Base-by-base conservation (phyloP, 2,113 vertebrate species). In the Cheirogaleus medius region DNA sequence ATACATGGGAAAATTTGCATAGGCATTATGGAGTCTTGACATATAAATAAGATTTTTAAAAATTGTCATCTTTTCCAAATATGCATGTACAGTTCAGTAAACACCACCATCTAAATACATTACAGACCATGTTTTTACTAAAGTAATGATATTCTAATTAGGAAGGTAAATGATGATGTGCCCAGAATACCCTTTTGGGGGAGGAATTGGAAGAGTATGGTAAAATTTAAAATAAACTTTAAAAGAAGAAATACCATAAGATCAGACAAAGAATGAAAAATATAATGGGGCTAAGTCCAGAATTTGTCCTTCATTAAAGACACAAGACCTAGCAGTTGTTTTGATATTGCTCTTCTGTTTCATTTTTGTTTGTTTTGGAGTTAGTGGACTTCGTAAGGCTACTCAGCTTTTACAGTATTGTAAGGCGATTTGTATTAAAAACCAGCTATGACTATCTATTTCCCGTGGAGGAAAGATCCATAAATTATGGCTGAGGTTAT, bases 401-500 rank as follows among this genome's bases (percentile, higher is more conserved):
- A 60, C 42, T 69, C 32, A n/a, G n/a, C 21, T 93, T 93, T 93
- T 56, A 58, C 1, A 58, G 39, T 52, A 86, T 32, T 83, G 11
- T 25, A 95, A 93, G 34, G 42, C 1, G 2, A 94, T 90, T 83
- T 93, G 69, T 95, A 84, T 92, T 93, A 81, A 93, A 96, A 95
- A 68, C 23, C 23, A 92, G 83, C 64, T 84, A 29, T 90, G 94
- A 77, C 78, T 94, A 96, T 85, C 84, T 93, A 37, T 84, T 95
- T 97, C 95, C 77, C 39, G 25, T 49, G 52, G 92, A 93, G 87
- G 92, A 96, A 86, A 95, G 80, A 93, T 87, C 91, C 95, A 97
- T 96, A 95, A 97, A 95, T 98, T 97, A 96, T 8, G 90, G 74
- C 69, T 93, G 83, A 96, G 69, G 97, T 95, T 97, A 97, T 97